phyloP scores from a whole-genome alignment of 2,888 invertebrate species.

The Alloplasta piceator region DNA sequence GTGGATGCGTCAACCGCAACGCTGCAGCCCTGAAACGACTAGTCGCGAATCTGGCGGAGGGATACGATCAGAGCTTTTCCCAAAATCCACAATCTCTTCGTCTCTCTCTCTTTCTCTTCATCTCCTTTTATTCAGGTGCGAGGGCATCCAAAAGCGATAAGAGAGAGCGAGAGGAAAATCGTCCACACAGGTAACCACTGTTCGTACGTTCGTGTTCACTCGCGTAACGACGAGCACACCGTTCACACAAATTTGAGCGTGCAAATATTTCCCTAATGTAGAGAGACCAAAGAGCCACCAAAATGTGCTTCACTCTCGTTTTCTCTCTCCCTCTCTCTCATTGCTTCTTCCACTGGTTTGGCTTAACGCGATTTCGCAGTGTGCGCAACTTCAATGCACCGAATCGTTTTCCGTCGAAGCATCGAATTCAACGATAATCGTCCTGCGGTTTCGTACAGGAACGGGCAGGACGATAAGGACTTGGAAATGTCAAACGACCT shows the following conservation, averaged over 20 bases:
- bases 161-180: conserved; percentile 43
- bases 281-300: conserved; percentile 46
- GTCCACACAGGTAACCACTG: not conserved
- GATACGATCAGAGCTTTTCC: conserved; percentile 48
- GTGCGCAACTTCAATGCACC: no score
- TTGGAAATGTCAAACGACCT: no score
- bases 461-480: no score
- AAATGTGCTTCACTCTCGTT: conserved; percentile 36
- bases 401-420: no score
- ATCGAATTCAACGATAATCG: no score
- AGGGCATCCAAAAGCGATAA: conserved; percentile 74
- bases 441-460: no score
- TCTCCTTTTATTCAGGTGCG: conserved; percentile 24
- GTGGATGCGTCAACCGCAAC: conserved; percentile 75
- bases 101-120: no score
- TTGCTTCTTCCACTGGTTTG: not conserved
- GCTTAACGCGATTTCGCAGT: no score
- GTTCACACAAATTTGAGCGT: conserved; percentile 71
- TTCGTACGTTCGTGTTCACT: conserved; percentile 34
- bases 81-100: conserved; percentile 30
- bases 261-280: conserved; percentile 74
- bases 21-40: conserved; percentile 74
- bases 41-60: conserved; percentile 67
- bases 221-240: conserved; percentile 37
- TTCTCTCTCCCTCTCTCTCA: not conserved